Evolutionary conservation across 1,140 invertebrate genomes (phyloP).

Genomic region (Carposina sasakii): DNA sequence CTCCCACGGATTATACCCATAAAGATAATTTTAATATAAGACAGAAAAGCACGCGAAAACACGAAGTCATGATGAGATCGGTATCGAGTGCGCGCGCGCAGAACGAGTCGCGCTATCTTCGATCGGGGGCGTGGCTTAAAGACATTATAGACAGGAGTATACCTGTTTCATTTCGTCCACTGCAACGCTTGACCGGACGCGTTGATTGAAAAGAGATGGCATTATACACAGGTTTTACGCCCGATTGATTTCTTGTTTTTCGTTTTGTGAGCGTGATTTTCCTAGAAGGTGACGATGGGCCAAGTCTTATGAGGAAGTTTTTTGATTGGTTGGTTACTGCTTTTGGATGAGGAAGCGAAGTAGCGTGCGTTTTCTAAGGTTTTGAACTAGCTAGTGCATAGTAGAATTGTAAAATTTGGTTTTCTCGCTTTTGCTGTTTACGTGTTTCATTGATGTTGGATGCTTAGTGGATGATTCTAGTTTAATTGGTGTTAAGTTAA

Average conservation of each 20-base stretch:
- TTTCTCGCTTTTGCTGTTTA: too few relatives aligned
- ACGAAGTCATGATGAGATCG: slow-evolving; percentile 50
- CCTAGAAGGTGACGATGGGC: too few relatives aligned
- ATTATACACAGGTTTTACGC: slow-evolving; percentile 42
- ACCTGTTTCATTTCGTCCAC: slow-evolving; percentile 27
- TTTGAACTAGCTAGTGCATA: too few relatives aligned
- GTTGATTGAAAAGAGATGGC: slow-evolving; percentile 31
- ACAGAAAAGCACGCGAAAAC: slow-evolving; percentile 40
- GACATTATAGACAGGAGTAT: slow-evolving; percentile 19
- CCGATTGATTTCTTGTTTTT: slow-evolving; percentile 49
- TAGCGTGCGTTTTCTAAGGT: too few relatives aligned
- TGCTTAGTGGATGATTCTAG: too few relatives aligned
- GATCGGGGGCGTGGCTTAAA: slow-evolving; percentile 51
- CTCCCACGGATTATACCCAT: slow-evolving; percentile 51
- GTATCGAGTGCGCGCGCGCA: slow-evolving; percentile 50
- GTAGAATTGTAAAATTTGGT: too few relatives aligned
- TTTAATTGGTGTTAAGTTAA: too few relatives aligned
- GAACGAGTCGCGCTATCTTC: slow-evolving; percentile 42
- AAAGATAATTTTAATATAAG: slow-evolving; percentile 65
- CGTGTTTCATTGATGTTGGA: too few relatives aligned
- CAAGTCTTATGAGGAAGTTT: too few relatives aligned
- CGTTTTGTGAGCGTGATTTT: too few relatives aligned
- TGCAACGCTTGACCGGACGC: background rate
- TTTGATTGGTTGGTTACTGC: too few relatives aligned
- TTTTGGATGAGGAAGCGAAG: too few relatives aligned